These are phyloP conservation scores for Semicossyphus pulcher DNA, from an alignment of 2,113 vertebrate genomes.

Conservation along the genomic window DNA sequence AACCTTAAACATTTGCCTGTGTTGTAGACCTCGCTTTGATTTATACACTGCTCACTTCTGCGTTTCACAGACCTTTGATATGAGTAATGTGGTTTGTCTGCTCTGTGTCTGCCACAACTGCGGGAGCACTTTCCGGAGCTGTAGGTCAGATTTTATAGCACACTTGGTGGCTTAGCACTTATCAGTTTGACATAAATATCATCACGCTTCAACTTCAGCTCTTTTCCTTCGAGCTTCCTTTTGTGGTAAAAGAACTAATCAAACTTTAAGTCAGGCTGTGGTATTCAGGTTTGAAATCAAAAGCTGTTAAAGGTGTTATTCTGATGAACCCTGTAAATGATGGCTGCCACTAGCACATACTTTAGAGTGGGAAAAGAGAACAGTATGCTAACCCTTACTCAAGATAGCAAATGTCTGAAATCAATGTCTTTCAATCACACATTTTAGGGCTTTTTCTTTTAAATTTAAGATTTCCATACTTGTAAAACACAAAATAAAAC, in stretches of 20 bases:
- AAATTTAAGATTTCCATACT: too few species aligned
- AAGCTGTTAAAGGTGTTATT: background rate
- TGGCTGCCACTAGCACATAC: too few species aligned
- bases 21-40: constrained; percentile 53
- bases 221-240: too few species aligned
- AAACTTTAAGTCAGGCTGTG: background rate
- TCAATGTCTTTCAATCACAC: too few species aligned
- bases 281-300: background rate
- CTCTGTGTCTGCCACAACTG: constrained; percentile 11
- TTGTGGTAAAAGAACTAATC: background rate
- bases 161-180: background rate
- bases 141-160: constrained; percentile 15
- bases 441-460: too few species aligned
- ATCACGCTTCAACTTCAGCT: background rate
- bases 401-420: too few species aligned
- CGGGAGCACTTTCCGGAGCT: background rate
- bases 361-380: too few species aligned
- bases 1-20: constrained; percentile 44
- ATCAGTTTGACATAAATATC: constrained; percentile 36
- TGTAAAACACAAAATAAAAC: too few species aligned
- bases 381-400: too few species aligned
- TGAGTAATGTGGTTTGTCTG: constrained; percentile 24
- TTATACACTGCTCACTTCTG: constrained; percentile 36
- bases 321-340: too few species aligned
- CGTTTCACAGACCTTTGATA: constrained; percentile 18